Evolutionary conservation across 2,888 invertebrate species (phyloP).

Genomic region (Ochropleura leucogaster): DNA sequence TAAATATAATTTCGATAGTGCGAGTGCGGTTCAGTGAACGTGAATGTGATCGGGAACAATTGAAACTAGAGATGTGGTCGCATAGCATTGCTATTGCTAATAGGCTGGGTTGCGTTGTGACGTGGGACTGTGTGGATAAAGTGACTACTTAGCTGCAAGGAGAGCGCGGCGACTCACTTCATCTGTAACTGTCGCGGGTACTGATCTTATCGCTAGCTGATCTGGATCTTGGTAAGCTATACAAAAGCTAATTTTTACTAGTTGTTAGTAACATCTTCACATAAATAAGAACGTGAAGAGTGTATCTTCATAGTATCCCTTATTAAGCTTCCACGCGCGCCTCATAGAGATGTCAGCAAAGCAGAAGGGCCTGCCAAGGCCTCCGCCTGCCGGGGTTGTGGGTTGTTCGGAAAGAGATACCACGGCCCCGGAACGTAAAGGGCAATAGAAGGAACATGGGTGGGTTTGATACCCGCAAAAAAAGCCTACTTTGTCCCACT

Average conservation of each 20-base stretch:
- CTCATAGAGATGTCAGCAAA: too few relatives aligned
- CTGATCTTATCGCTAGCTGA: neutral
- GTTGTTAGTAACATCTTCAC: neutral
- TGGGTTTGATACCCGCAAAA: too few relatives aligned
- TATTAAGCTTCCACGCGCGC: too few relatives aligned
- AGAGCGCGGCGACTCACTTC: neutral
- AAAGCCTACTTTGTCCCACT: too few relatives aligned
- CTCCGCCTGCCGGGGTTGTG: too few relatives aligned
- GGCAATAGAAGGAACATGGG: too few relatives aligned
- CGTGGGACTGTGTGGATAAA: neutral
- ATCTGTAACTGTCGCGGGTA: neutral
- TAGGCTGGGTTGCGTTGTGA: neutral
- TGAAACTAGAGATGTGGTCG: neutral
- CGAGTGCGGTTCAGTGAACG: neutral
- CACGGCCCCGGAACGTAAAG: too few relatives aligned
- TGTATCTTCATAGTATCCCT: too few relatives aligned
- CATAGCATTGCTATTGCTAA: neutral
- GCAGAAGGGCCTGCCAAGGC: too few relatives aligned
- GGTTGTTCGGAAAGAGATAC: too few relatives aligned
- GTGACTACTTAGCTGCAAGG: neutral
- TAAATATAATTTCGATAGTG: neutral
- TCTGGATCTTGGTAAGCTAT: slow-evolving; percentile 8
- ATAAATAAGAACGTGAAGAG: too few relatives aligned
- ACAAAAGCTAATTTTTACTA: neutral
- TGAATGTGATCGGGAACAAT: neutral